Evolutionary conservation across 1,140 invertebrate genomes (phyloP).

Genomic region (Brachionus rubens): DNA sequence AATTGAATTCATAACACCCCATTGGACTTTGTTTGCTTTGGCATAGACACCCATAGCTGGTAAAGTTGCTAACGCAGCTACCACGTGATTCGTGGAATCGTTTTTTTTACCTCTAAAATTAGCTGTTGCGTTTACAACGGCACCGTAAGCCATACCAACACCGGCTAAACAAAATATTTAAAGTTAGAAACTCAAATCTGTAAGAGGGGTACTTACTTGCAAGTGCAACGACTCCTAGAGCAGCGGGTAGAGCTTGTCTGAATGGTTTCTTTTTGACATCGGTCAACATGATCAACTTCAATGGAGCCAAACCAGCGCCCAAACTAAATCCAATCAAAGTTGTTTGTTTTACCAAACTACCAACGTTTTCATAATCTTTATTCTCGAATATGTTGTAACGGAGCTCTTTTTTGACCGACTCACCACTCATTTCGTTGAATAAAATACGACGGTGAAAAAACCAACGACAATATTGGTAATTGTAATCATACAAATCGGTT

Average conservation of each 20-base stretch:
- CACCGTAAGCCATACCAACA: slow-evolving; percentile 25
- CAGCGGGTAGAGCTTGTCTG: background rate
- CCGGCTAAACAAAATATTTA: background rate
- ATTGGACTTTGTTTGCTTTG: slow-evolving; percentile 21
- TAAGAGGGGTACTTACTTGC: background rate
- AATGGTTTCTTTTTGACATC: slow-evolving; percentile 5
- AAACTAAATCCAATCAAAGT: background rate
- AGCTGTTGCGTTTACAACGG: slow-evolving; percentile 29
- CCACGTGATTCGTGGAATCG: background rate
- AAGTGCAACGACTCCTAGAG: slow-evolving; percentile 1
- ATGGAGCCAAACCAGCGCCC: slow-evolving; percentile 7
- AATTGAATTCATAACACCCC: slow-evolving; percentile 7
- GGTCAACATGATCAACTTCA: background rate
- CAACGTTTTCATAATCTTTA: slow-evolving; percentile 42
- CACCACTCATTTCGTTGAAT: slow-evolving; percentile 1
- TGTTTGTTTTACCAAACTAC: slow-evolving; percentile 23
- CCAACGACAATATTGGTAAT: slow-evolving; percentile 36
- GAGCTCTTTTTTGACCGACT: background rate
- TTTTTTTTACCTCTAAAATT: slow-evolving; percentile 32
- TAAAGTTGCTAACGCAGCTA: slow-evolving; percentile 8
- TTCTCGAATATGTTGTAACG: slow-evolving; percentile 33
- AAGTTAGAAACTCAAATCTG: background rate
- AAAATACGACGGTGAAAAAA: slow-evolving; percentile 16
- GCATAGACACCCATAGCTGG: slow-evolving; percentile 17
- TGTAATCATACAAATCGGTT: slow-evolving; percentile 24